Conservation (phyloP, 2,797 vertebrate genomes). For the Gadopsis marmoratus region DNA sequence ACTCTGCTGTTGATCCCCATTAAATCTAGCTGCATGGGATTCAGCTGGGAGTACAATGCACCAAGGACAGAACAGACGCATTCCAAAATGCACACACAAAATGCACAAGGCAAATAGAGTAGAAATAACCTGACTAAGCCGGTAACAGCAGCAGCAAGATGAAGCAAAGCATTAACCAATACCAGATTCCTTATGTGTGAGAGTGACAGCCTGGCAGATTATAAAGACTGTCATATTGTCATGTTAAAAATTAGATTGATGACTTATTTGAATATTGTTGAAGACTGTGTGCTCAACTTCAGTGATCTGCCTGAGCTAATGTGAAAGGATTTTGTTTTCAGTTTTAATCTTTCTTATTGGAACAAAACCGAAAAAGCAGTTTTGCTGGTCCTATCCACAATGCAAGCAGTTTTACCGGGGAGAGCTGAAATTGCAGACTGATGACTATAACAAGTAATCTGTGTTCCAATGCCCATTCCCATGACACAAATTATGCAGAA, state of each 20-base stretch:
- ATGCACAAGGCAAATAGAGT: conserved; percentile 56
- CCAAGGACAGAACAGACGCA: conserved; percentile 63
- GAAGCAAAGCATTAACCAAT: conserved; percentile 34
- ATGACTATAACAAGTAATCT: conserved; percentile 15
- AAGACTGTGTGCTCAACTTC: conserved; percentile 12
- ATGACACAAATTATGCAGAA: neutral
- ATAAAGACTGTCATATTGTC: conserved; percentile 15
- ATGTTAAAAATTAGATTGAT: conserved; percentile 43
- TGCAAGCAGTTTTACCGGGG: conserved; percentile 8
- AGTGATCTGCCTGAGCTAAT: conserved; percentile 1
- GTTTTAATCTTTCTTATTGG: conserved; percentile 15
- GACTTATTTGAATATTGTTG: conserved; percentile 27
- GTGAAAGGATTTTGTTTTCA: conserved; percentile 22
- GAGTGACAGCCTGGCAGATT: conserved; percentile 25
- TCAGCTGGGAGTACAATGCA: conserved; percentile 55
- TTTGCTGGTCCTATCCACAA: neutral
- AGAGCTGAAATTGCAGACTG: conserved; percentile 17
- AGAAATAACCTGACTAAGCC: conserved; percentile 60
- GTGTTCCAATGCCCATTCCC: conserved; percentile 12
- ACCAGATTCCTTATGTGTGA: conserved; percentile 29
- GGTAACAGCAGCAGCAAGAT: conserved; percentile 44
- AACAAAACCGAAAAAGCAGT: neutral
- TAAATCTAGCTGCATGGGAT: conserved; percentile 63
- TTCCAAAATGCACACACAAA: conserved; percentile 45
- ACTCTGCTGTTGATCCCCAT: conserved; percentile 56